A percentile compares a stretch with the other conserved stretches of the same genome.
These are phyloP conservation scores for Neolamprologus longior DNA, from an alignment of 2,113 vertebrate species.

Conservation along the genomic window DNA sequence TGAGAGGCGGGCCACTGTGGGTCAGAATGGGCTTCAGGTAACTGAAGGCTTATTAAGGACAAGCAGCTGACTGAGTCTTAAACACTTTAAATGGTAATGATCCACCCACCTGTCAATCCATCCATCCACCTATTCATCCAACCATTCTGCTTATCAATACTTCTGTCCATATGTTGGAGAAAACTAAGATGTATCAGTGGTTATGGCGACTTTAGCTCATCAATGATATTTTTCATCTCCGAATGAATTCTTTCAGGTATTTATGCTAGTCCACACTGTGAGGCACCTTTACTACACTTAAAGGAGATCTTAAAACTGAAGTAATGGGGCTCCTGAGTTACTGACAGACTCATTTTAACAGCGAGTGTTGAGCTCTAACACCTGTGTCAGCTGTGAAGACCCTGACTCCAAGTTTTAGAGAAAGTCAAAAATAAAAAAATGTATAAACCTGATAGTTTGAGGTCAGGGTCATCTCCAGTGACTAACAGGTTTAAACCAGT, in stretches of 20 bases:
- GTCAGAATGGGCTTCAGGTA: conserved; percentile 97
- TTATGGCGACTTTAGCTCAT: not conserved
- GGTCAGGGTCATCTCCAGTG: not conserved
- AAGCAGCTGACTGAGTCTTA: not conserved
- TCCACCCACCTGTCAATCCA: not conserved
- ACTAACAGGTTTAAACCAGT: not conserved
- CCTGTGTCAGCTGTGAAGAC: not conserved
- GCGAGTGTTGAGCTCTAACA: not conserved
- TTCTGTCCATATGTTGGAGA: not conserved
- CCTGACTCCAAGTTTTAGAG: not conserved
- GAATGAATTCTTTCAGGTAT: not conserved
- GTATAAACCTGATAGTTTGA: not conserved
- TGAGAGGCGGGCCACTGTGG: conserved; percentile 91
- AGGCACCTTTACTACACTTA: not conserved
- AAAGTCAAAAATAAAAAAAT: not conserved
- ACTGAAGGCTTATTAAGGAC: conserved; percentile 79
- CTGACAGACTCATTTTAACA: not conserved
- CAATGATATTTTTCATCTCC: not conserved
- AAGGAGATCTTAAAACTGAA: not conserved
- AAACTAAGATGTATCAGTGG: not conserved
- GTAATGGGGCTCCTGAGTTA: not conserved
- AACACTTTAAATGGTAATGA: not conserved
- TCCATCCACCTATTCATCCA: not conserved
- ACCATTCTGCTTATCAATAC: not conserved
- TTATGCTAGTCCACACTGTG: not conserved